A percentile compares a stretch with the other conserved stretches of the same genome.
phyloP scores from a whole-genome alignment of 2,113 vertebrate species.

The Xiphophorus hellerii region DNA sequence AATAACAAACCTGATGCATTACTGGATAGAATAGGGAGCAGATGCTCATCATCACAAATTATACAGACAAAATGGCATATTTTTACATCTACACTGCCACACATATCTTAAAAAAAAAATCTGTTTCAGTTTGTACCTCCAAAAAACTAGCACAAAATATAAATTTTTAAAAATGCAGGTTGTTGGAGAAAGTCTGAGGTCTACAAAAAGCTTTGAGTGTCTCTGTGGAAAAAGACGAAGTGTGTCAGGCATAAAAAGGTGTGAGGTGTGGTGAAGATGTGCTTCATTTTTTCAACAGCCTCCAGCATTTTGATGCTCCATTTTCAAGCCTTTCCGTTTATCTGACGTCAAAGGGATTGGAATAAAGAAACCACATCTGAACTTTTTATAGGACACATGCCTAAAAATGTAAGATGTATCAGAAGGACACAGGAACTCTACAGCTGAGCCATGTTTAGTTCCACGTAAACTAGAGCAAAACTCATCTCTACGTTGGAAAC shows the following conservation, averaged over 20 bases:
- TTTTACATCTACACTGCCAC: background rate
- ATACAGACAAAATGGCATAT: background rate
- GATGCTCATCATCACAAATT: background rate
- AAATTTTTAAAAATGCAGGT: background rate
- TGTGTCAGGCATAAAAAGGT: background rate
- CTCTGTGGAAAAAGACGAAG: slow-evolving; percentile 5
- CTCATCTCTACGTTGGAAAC: background rate
- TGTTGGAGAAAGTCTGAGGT: background rate
- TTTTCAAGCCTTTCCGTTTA: slow-evolving; percentile 16
- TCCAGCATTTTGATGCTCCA: slow-evolving; percentile 29
- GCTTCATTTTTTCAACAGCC: slow-evolving; percentile 12
- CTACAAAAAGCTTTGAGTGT: background rate
- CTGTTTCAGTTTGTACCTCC: no score
- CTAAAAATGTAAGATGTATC: background rate
- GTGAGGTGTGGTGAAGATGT: slow-evolving; percentile 1
- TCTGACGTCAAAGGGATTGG: slow-evolving; percentile 6
- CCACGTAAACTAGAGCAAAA: background rate
- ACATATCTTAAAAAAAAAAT: no score
- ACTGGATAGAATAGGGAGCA: background rate
- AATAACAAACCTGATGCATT: background rate
- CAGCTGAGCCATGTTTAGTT: slow-evolving; percentile 1
- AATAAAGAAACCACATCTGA: background rate
- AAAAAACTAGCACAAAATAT: no score
- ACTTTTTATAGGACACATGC: background rate
- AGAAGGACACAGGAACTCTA: background rate